Conservation (phyloP, 1,140 invertebrate species). For the Macrobrachium rosenbergii region DNA sequence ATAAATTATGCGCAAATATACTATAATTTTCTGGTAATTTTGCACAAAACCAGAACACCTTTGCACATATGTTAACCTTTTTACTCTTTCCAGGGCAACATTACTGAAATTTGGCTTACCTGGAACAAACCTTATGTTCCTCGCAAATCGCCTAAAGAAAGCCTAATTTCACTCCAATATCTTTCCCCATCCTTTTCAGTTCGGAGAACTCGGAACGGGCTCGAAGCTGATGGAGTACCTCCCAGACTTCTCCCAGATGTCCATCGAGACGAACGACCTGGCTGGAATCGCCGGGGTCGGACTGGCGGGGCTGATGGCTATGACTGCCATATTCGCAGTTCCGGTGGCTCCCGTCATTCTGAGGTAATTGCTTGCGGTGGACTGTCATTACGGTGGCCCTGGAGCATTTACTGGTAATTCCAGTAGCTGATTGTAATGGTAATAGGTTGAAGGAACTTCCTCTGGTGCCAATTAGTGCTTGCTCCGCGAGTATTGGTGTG, state of each 20-base stretch:
- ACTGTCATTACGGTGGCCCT: no score
- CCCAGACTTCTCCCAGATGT: slow-evolving; percentile 39
- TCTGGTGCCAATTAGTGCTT: no score
- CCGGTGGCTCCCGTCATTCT: slow-evolving; percentile 41
- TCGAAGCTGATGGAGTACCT: slow-evolving; percentile 45
- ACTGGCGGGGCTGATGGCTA: slow-evolving; percentile 38
- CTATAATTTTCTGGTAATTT: not conserved
- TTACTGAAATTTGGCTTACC: no score
- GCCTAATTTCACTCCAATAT: no score
- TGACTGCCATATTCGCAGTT: slow-evolving; percentile 44
- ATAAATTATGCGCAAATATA: no score
- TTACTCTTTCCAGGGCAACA: no score
- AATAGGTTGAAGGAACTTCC: not conserved
- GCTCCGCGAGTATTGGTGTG: no score
- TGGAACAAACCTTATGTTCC: no score
- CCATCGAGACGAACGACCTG: slow-evolving; percentile 10
- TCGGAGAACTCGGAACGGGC: slow-evolving; percentile 31
- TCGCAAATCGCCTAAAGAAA: no score
- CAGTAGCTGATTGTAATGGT: not conserved
- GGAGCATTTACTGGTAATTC: no score
- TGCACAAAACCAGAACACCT: not conserved
- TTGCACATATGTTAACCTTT: no score
- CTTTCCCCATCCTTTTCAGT: not conserved
- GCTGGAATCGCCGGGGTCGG: slow-evolving; percentile 32
- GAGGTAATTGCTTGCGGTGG: slow-evolving; percentile 16